These are phyloP conservation scores for Rachycentron canadum DNA, from an alignment of 2,797 vertebrate species.

Conservation along the genomic window DNA sequence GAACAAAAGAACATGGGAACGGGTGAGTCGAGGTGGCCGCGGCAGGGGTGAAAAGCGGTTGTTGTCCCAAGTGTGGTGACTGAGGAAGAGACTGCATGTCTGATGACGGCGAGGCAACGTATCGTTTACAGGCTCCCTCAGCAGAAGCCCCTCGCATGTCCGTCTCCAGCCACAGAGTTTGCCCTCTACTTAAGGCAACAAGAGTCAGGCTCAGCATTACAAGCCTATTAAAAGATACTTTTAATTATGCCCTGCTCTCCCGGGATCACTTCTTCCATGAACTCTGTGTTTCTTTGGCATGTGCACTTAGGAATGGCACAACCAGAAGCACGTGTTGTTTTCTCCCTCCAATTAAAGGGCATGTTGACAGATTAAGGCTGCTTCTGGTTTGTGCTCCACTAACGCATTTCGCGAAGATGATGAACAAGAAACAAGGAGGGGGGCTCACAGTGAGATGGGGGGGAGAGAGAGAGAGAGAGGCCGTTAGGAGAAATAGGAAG, in stretches of 20 bases:
- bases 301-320: conserved; percentile 83
- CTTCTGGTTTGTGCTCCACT: conserved; percentile 84
- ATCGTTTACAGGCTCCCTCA: conserved; percentile 84
- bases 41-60: conserved; percentile 48
- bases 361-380: conserved; percentile 86
- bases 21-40: conserved; percentile 62
- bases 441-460: conserved; percentile 12
- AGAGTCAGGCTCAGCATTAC: conserved; percentile 82
- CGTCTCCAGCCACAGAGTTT: conserved; percentile 80
- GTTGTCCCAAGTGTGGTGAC: conserved; percentile 72
- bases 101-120: conserved; percentile 76
- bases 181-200: conserved; percentile 84
- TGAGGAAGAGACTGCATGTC: conserved; percentile 84
- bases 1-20: conserved; percentile 72
- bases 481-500: conserved; percentile 57
- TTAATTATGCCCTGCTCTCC: conserved; percentile 79
- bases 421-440: conserved; percentile 51
- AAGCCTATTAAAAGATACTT: conserved; percentile 84
- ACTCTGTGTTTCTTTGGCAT: conserved; percentile 79
- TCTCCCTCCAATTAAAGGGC: conserved; percentile 84
- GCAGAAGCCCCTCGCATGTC: conserved; percentile 77
- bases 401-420: conserved; percentile 83
- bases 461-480: conserved; percentile 27
- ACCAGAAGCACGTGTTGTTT: conserved; percentile 82
- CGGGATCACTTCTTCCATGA: conserved; percentile 75